Evolutionary conservation across 2,888 invertebrate genomes (phyloP).

Genomic region (Trachelus tabidus): DNA sequence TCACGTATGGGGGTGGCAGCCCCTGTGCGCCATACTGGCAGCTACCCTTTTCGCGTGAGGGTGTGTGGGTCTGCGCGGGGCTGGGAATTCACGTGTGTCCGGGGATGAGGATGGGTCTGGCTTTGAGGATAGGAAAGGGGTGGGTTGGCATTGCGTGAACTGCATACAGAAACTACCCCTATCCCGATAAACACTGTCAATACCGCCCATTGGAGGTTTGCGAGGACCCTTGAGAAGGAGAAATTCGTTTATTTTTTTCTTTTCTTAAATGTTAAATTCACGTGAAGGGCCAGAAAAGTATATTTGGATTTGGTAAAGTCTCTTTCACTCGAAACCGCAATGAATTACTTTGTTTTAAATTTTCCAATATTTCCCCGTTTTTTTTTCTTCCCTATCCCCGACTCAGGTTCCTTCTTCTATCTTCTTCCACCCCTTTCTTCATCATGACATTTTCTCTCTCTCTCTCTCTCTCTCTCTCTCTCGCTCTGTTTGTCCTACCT

Average conservation of each 20-base stretch:
- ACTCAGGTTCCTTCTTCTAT: conserved; percentile 9
- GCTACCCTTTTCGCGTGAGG: conserved; percentile 13
- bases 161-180: conserved; percentile 41
- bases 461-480: too few relatives aligned
- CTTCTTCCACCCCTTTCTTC: conserved; percentile 16
- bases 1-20: conserved; percentile 44
- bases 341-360: background rate
- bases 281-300: background rate
- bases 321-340: conserved; percentile 13
- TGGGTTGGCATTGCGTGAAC: conserved; percentile 45
- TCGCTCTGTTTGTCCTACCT: conserved; percentile 7
- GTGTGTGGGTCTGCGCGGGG: background rate
- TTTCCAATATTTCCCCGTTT: conserved; percentile 14
- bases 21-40: conserved; percentile 16
- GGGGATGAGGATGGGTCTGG: conserved; percentile 21
- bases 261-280: background rate
- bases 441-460: background rate
- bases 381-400: conserved; percentile 7
- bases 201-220: conserved; percentile 28
- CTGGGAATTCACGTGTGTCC: conserved; percentile 6
- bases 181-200: conserved; percentile 49
- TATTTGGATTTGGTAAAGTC: background rate
- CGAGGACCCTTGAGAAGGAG: background rate
- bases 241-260: background rate
- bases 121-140: conserved; percentile 1